Evolutionary conservation across 2,888 invertebrate species (phyloP).

Genomic region (Oligia latruncula): DNA sequence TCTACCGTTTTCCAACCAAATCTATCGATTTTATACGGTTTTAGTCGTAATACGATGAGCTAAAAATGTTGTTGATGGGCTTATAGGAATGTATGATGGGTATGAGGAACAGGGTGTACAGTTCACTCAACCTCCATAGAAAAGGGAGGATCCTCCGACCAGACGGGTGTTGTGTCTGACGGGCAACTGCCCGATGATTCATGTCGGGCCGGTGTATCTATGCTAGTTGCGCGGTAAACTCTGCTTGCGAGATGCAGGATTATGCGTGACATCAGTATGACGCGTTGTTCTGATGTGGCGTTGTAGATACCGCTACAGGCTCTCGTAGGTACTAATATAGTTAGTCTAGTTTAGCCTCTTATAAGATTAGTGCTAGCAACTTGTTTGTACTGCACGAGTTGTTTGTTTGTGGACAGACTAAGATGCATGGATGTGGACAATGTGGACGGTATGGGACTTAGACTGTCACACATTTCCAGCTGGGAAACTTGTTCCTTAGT

Average conservation of each 20-base stretch:
- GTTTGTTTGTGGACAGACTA: slow-evolving; percentile 29
- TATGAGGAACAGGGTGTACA: too few relatives aligned
- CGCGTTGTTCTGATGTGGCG: too few relatives aligned
- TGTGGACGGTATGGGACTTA: slow-evolving; percentile 27
- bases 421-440: slow-evolving; percentile 25
- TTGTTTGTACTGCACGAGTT: background rate
- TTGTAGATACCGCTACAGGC: background rate
- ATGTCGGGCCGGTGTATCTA: too few relatives aligned
- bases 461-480: slow-evolving; percentile 4
- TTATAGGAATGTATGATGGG: too few relatives aligned
- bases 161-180: too few relatives aligned
- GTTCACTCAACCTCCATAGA: too few relatives aligned
- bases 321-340: background rate
- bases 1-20: background rate
- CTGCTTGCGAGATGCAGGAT: too few relatives aligned
- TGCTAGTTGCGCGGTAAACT: too few relatives aligned
- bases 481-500: slow-evolving; percentile 15
- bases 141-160: too few relatives aligned
- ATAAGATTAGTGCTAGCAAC: slow-evolving; percentile 25
- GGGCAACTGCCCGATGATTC: too few relatives aligned
- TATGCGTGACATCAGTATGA: too few relatives aligned
- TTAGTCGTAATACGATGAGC: background rate
- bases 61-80: background rate
- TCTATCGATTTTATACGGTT: background rate
- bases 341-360: slow-evolving; percentile 15